A percentile compares a stretch with the other conserved stretches of the same genome.
Evolutionary conservation across 2,113 vertebrate species (phyloP).

Genomic region (Tiliqua scincoides): DNA sequence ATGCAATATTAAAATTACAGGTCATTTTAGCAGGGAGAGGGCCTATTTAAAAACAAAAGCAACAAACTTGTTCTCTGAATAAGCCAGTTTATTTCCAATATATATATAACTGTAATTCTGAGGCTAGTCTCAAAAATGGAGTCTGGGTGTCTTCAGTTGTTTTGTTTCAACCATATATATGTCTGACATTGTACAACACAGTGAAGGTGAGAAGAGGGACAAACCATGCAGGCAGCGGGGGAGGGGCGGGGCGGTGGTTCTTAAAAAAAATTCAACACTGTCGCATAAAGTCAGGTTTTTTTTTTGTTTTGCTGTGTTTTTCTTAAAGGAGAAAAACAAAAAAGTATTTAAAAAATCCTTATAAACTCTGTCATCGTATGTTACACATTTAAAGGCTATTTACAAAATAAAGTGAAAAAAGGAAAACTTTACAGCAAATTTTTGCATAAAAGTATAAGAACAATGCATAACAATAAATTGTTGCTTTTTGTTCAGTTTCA

Average conservation of each 20-base stretch:
- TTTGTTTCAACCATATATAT: slow-evolving; percentile 34
- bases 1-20: neutral
- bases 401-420: slow-evolving; percentile 80
- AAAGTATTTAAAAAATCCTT: slow-evolving; percentile 82
- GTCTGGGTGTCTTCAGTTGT: slow-evolving; percentile 4
- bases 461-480: slow-evolving; percentile 43
- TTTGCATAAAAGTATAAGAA: slow-evolving; percentile 69
- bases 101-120: slow-evolving; percentile 65
- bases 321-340: slow-evolving; percentile 77
- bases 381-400: slow-evolving; percentile 87
- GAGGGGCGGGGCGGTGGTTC: slow-evolving; percentile 5
- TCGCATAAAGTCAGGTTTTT: slow-evolving; percentile 71
- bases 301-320: slow-evolving; percentile 49
- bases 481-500: slow-evolving; percentile 32
- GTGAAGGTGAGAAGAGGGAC: neutral
- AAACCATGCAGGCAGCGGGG: slow-evolving; percentile 51
- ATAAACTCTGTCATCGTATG: slow-evolving; percentile 91
- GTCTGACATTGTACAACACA: slow-evolving; percentile 45
- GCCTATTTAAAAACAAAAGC: slow-evolving; percentile 16
- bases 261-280: slow-evolving; percentile 69
- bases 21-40: neutral
- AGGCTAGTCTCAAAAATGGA: slow-evolving; percentile 67
- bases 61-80: slow-evolving; percentile 55
- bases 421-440: slow-evolving; percentile 79
- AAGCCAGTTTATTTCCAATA: slow-evolving; percentile 82